Percentiles rank a stretch among this genome's conserved stretches.
Evolutionary conservation across 2,888 invertebrate genomes (phyloP).

Genomic region (Troides aeacus): DNA sequence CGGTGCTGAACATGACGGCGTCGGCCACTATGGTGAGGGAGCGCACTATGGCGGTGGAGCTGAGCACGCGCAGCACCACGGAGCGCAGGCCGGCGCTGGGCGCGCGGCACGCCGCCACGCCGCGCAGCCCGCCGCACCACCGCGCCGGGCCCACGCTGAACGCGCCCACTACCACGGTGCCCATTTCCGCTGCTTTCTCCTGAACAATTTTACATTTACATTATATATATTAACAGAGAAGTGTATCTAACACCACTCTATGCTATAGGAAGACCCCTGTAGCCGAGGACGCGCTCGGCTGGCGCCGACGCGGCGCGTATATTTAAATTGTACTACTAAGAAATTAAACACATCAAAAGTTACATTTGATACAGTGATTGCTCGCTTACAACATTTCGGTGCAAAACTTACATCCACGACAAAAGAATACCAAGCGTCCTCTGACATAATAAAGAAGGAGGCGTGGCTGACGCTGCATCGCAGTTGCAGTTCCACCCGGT

Average conservation of each 20-base stretch:
- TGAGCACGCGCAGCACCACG: conserved; percentile 46
- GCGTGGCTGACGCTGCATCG: conserved; percentile 48
- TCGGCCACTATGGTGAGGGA: conserved; percentile 57
- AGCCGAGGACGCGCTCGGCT: no score
- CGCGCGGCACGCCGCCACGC: conserved; percentile 52
- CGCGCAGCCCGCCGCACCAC: conserved; percentile 53
- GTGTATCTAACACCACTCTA: neutral
- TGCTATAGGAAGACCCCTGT: no score
- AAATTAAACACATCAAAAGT: no score
- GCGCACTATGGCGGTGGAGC: conserved; percentile 51
- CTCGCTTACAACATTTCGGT: no score
- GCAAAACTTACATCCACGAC: conserved; percentile 46
- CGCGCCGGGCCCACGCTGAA: conserved; percentile 53
- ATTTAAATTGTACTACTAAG: no score
- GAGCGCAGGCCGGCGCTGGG: conserved; percentile 45
- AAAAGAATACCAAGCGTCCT: conserved; percentile 57
- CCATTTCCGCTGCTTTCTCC: neutral
- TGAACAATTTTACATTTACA: neutral
- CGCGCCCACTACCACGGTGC: conserved; percentile 42
- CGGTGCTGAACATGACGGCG: conserved; percentile 45
- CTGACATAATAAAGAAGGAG: conserved; percentile 57
- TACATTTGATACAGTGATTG: no score
- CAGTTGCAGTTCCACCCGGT: conserved; percentile 45
- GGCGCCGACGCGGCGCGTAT: no score
- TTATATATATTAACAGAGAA: neutral